Evolutionary conservation across 2,888 invertebrate species (phyloP), one percentile per base, ranked within the genome.

Genomic region (Melanotus villosus): DNA sequence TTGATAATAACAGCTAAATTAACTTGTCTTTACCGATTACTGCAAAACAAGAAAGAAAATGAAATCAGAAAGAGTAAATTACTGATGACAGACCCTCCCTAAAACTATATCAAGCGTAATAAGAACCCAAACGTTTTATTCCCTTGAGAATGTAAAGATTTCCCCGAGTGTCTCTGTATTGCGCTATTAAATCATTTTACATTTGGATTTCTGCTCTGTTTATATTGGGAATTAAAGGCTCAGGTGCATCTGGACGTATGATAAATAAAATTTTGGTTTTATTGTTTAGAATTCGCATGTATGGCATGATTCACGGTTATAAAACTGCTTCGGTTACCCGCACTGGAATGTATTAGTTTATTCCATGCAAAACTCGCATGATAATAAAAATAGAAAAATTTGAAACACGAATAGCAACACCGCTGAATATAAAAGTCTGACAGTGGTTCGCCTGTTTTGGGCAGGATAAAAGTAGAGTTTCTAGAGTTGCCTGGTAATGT

Each of bases 181-280:
- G 18, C 10, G n/a, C 36, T 14, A n/a, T 38, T 38, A 30, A 12
- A 19, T 26, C 58, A 58, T 57, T 38, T 38, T 57, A 57, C 41
- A 58, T 1, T 16, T 9, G 16, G 7, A 41, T 16, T 41, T 41
- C 16, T 16, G 7, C 23, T 19, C 19, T 10, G 21, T 18, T 45
- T n/a, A n/a, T n/a, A n/a, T n/a, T 23, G n/a, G 10, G 19, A 30
- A 19, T 34, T 60, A 47, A 43, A 60, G 50, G 50, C 52, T 62
- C 62, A 62, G 62, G 62, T 62, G 62, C 38, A 62, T 38, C 16
- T 26, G 23, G 62, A 34, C 38, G 26, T 52, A 36, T 62, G 62
- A 52, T 62, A 32, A 62, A 52, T 16, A 21, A 38, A 62, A 62
- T 50, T 50, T 16, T 52, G 32, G 21, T 41, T 50, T 62, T 62